Evolutionary conservation across 2,888 invertebrate species (phyloP), one percentile per base, ranked within the genome.

Genomic region (Eupeodes luniger): DNA sequence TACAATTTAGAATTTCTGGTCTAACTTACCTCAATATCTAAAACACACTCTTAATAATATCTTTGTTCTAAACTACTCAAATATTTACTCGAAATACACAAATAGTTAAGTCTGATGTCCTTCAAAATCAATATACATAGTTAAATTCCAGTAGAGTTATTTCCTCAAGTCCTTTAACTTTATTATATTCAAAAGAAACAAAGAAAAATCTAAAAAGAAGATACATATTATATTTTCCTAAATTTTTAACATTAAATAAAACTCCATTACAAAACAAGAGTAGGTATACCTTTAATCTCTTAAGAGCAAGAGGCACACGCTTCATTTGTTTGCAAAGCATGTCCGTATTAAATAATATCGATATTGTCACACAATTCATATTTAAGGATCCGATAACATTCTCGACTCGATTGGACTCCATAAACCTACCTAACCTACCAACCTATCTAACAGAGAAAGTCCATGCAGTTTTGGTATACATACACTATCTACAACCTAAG

Each of bases 281-380:
- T n/a, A n/a, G n/a, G n/a, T 27, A 27, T 27, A 3, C 27, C 27
- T 40, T 3, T 40, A 40, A 40, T 40, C 40, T 70, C 44, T 59
- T n/a, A 40, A 57, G 53, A 55, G 55, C 36, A 44, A 57, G 57
- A 49, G 34, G 19, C 55, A 55, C 19, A 59, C 57, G 27, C 72
- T 59, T 72, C 72, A 72, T 72, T 72, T 59, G 47, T 47, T 47
- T 47, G 34, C 59, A 59, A 72, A 72, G 59, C 72, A 59, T 57
- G 72, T 72, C 72, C 59, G 11, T 72, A 53, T 53, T 70, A 40
- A 79, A 62, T 55, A 79, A 62, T 55, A 79, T 53, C 70, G 49
- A 47, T 62, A 70, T 70, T 62, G 62, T 70, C 79, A 27, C 53
- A 79, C 53, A 79, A 79, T 70, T 79, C 79, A 70, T 70, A 70